Evolutionary conservation across 1,140 invertebrate genomes (phyloP).

Genomic region (Globodera rostochiensis): DNA sequence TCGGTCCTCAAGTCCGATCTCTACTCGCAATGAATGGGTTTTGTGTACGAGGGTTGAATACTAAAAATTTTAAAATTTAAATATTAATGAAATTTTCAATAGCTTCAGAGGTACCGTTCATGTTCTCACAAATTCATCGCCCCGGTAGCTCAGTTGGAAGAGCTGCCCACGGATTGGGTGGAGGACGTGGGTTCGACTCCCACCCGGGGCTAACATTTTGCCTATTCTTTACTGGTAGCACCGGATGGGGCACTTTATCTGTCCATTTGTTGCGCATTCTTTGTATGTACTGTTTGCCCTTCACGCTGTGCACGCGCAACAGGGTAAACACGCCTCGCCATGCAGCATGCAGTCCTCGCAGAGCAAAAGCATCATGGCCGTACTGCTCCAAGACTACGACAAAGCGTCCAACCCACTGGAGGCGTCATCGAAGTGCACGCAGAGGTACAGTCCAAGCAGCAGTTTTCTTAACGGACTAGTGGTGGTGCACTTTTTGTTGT

Average conservation of each 20-base stretch:
- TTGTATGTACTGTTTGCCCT: neutral
- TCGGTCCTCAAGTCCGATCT: too few relatives aligned
- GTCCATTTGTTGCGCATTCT: neutral
- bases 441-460: slow-evolving; percentile 37
- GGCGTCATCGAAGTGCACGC: slow-evolving; percentile 49
- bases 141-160: too few relatives aligned
- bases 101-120: too few relatives aligned
- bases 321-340: neutral
- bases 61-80: too few relatives aligned
- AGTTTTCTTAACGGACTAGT: neutral
- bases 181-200: too few relatives aligned
- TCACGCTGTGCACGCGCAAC: neutral
- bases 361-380: slow-evolving; percentile 53
- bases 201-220: too few relatives aligned
- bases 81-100: too few relatives aligned
- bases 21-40: too few relatives aligned
- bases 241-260: neutral
- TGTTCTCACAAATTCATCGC: too few relatives aligned
- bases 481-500: slow-evolving; percentile 18
- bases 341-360: slow-evolving; percentile 45
- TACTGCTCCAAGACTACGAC: slow-evolving; percentile 51
- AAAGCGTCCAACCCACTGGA: slow-evolving; percentile 48
- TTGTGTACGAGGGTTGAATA: too few relatives aligned
- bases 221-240: too few relatives aligned
- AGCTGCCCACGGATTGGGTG: too few relatives aligned